Evolutionary conservation across 2,888 invertebrate species (phyloP), one percentile per base, ranked within the genome.

Genomic region (Pristionchus exspectatus): DNA sequence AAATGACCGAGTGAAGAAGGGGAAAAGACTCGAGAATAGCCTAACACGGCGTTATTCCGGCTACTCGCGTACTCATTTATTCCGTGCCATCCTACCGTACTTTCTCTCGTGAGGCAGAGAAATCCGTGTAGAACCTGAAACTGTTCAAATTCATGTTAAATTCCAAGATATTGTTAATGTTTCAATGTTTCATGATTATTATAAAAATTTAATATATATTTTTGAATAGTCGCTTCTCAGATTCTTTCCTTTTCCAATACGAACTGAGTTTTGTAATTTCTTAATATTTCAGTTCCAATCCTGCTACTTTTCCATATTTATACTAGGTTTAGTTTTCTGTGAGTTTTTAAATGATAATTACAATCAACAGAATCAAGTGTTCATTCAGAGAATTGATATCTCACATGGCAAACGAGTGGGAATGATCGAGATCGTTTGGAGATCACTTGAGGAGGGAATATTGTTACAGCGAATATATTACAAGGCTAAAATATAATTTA

Each of bases 11-110:
- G 18, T 16, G 30, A 85, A 77, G 44, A 10, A 77, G 77, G 44
- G 81, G 18, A 24, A 27, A 81, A 81, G 81, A 10, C 81, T 54
- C 81, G 44, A 50, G 81, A 81, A 81, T 81, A 50, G 50, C 44
- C 81, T 44, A 81, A 81, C 81, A 16, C 38, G n/a, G 50, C 81
- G 81, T 33, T 16, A 21, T n/a, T 12, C 16, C 14, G 44, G 21
- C 18, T n/a, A 81, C 81, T 5, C 5, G 50, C 81, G 81, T 44
- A 81, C 44, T 54, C 1, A 44, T 14, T 81, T 81, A 81, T 81
- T 81, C 50, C 24, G 2, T 16, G 4, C 69, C 16, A 16, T 38
- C 2, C n/a, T 54, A 81, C 81, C 81, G 81, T 77, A 77, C 5
- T 7, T 44, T 14, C 21, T 12, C 18, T 24, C 16, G 33, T 3